Evolutionary conservation across 2,113 vertebrate genomes (phyloP).

Genomic region (Odontesthes bonariensis): DNA sequence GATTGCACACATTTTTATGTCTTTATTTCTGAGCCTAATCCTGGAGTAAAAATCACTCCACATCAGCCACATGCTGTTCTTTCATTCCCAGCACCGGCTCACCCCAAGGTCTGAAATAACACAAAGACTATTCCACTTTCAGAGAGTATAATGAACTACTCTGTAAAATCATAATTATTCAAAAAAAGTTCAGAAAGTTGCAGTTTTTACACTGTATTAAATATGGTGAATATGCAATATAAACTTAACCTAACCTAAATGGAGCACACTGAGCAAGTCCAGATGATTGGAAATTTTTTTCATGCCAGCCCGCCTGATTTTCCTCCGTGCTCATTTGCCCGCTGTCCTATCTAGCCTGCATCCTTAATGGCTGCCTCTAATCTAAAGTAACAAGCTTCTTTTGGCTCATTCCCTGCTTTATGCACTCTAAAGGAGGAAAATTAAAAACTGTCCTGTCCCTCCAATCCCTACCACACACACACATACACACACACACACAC

Average conservation of each 20-base stretch:
- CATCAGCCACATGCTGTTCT: conserved; percentile 45
- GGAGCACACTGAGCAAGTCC: neutral
- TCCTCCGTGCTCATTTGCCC: neutral
- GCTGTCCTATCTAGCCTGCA: conserved; percentile 7
- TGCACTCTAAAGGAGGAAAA: conserved; percentile 33
- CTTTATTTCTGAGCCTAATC: conserved; percentile 36
- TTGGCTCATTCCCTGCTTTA: conserved; percentile 29
- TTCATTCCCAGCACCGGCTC: conserved; percentile 37
- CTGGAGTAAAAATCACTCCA: conserved; percentile 32
- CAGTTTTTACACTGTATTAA: neutral
- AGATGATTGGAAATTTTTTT: conserved; percentile 29
- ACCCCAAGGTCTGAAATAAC: conserved; percentile 24
- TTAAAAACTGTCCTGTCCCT: too few species aligned
- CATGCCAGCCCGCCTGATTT: conserved; percentile 31
- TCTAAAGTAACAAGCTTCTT: conserved; percentile 33
- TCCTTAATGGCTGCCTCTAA: conserved; percentile 34
- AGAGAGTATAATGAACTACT: neutral
- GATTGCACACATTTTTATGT: conserved; percentile 16
- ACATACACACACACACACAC: conserved; percentile 19
- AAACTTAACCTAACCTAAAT: conserved; percentile 3
- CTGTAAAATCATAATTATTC: too few species aligned
- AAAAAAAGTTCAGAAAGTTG: too few species aligned
- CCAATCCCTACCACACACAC: neutral
- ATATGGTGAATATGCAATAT: neutral
- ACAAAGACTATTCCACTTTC: conserved; percentile 2